phyloP scores from a whole-genome alignment of 2,113 vertebrate species.

The Suricata suricatta region DNA sequence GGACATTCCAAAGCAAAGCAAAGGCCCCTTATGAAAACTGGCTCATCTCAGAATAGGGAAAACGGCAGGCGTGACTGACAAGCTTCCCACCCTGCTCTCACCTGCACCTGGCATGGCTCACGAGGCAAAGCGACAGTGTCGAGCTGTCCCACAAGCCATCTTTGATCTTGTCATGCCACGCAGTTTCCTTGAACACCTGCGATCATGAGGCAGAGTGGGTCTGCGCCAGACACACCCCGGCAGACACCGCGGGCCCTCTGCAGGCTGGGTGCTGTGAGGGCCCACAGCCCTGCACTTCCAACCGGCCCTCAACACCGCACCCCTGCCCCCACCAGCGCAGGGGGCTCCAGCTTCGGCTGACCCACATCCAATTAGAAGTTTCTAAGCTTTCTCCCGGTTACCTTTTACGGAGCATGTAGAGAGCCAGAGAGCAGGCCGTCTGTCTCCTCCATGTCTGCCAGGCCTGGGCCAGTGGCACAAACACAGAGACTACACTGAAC shows the following conservation, averaged over 20 bases:
- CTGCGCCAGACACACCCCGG: too few species aligned
- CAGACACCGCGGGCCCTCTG: rapidly evolving
- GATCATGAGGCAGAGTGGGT: background rate
- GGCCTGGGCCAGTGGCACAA: background rate
- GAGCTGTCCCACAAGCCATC: background rate
- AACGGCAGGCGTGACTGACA: background rate
- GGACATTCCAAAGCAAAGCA: background rate
- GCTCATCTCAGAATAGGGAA: background rate
- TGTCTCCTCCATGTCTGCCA: background rate
- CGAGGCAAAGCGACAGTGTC: background rate
- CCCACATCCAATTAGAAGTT: background rate
- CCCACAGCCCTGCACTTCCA: background rate
- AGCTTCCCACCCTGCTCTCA: background rate
- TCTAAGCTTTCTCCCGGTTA: background rate
- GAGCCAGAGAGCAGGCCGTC: background rate
- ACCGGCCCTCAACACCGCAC: background rate
- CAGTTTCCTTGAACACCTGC: background rate
- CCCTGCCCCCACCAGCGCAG: background rate
- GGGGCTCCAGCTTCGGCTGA: background rate
- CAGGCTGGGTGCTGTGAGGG: rapidly evolving
- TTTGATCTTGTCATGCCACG: background rate
- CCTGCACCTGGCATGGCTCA: background rate
- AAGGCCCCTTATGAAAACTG: background rate
- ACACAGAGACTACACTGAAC: background rate
- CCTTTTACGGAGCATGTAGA: background rate